phyloP scores from a whole-genome alignment of 2,888 invertebrate genomes.

The Polia nebulosa region DNA sequence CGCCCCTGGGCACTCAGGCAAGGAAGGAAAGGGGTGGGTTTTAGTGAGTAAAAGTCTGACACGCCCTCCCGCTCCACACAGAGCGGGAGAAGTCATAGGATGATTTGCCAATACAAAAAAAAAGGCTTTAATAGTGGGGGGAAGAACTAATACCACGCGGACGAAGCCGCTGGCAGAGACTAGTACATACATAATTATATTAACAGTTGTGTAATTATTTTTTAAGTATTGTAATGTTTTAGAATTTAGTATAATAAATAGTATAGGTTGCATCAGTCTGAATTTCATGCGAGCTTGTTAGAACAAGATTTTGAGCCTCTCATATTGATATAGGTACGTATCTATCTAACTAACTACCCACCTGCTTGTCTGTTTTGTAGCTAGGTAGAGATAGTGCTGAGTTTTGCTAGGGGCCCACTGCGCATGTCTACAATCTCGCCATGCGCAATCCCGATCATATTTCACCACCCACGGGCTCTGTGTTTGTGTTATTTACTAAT shows the following conservation, averaged over 20 bases:
- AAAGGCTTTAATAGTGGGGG: too few relatives aligned
- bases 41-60: too few relatives aligned
- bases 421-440: slow-evolving; percentile 71
- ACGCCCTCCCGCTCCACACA: too few relatives aligned
- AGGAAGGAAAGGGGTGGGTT: too few relatives aligned
- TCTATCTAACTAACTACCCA: neutral
- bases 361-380: slow-evolving; percentile 15
- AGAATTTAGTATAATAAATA: too few relatives aligned
- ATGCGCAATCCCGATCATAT: slow-evolving; percentile 68
- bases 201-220: neutral
- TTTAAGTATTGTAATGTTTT: neutral
- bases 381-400: slow-evolving; percentile 19
- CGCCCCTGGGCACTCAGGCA: too few relatives aligned
- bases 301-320: neutral
- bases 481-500: slow-evolving; percentile 73
- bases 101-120: too few relatives aligned
- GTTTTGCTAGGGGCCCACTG: slow-evolving; percentile 48
- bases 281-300: neutral
- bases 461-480: slow-evolving; percentile 65
- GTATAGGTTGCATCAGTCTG: too few relatives aligned
- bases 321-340: neutral
- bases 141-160: too few relatives aligned
- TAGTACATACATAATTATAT: too few relatives aligned
- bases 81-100: too few relatives aligned
- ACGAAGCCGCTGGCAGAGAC: too few relatives aligned